Conservation (phyloP, 2,888 invertebrate species). For the Automeris io region DNA sequence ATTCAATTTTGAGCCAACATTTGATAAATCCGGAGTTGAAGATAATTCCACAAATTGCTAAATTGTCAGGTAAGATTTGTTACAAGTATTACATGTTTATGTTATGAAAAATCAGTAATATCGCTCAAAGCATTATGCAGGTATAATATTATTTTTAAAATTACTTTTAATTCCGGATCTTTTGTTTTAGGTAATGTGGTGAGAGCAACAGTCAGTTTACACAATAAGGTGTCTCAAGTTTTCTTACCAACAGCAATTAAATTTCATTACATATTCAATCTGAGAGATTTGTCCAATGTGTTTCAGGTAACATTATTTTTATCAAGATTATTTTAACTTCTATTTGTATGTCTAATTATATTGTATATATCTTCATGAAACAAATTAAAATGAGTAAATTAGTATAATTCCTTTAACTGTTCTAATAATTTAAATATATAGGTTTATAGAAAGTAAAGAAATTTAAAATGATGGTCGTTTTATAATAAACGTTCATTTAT, state of each 20-base stretch:
- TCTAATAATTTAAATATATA: too few species aligned
- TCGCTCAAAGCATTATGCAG: too few species aligned
- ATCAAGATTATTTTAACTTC: not conserved
- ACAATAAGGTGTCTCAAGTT: constrained; percentile 89
- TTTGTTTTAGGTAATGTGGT: constrained; percentile 80
- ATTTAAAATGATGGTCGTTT: too few species aligned
- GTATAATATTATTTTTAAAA: too few species aligned
- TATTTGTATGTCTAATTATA: not conserved
- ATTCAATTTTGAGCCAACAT: constrained; percentile 91
- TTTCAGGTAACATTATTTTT: constrained; percentile 82
- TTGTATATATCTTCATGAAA: too few species aligned
- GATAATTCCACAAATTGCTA: constrained; percentile 82
- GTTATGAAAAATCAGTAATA: not conserved
- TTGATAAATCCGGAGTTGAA: constrained; percentile 88
- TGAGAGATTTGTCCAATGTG: constrained; percentile 95
- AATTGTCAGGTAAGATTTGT: constrained; percentile 72
- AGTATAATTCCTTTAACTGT: too few species aligned
- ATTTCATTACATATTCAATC: constrained; percentile 97
- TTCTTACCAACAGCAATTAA: constrained; percentile 97
- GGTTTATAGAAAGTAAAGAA: too few species aligned
- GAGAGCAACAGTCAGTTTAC: constrained; percentile 88
- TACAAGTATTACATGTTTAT: not conserved
- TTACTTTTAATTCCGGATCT: too few species aligned
- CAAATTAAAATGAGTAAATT: too few species aligned
- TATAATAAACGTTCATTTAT: too few species aligned